Percentiles rank a stretch among this genome's conserved stretches.
phyloP scores from a whole-genome alignment of 2,888 invertebrate species.

The Prostheceraeus crozeri region DNA sequence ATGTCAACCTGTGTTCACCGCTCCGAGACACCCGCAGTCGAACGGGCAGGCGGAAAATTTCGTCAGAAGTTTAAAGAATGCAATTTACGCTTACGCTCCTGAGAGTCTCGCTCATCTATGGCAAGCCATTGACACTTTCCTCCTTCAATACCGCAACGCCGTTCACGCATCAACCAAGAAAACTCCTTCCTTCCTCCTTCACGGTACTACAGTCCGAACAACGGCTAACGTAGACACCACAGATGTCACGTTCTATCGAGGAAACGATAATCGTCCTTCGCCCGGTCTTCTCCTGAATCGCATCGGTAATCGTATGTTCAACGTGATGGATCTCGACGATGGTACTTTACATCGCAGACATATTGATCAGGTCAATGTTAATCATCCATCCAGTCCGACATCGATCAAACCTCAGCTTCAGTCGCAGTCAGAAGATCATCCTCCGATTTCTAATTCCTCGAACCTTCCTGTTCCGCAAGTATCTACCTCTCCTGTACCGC shows the following conservation, averaged over 20 bases:
- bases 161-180: neutral
- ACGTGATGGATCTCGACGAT: conserved; percentile 7
- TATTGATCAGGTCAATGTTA: conserved; percentile 5
- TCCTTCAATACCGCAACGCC: neutral
- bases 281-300: neutral
- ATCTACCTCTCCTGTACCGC: too few relatives aligned
- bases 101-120: neutral
- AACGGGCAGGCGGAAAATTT: conserved; percentile 18
- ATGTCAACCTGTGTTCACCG: neutral
- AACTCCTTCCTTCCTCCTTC: too few relatives aligned
- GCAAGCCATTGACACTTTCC: neutral
- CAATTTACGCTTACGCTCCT: conserved; percentile 6
- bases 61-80: neutral
- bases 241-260: too few relatives aligned
- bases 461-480: too few relatives aligned
- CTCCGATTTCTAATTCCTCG: too few relatives aligned
- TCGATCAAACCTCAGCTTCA: too few relatives aligned
- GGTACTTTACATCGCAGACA: neutral
- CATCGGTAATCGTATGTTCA: conserved; percentile 2
- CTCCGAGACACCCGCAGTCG: conserved; percentile 7
- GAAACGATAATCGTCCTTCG: too few relatives aligned
- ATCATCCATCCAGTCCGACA: too few relatives aligned
- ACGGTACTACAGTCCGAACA: too few relatives aligned
- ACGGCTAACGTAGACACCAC: too few relatives aligned
- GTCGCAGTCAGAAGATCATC: too few relatives aligned